Evolutionary conservation across 2,888 invertebrate species (phyloP).

Genomic region (Acleris holmiana): DNA sequence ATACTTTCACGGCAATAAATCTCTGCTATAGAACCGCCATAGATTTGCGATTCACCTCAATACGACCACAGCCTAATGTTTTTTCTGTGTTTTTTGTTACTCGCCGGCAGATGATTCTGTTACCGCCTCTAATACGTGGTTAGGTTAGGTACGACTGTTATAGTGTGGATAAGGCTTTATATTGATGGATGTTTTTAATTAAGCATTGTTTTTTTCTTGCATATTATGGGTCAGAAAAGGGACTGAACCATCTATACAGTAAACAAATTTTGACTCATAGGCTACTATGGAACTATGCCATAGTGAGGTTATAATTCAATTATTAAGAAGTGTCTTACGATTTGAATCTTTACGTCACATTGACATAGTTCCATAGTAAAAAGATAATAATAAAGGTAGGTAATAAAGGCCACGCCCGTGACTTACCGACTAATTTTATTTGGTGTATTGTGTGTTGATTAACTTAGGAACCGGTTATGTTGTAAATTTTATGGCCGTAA

Average conservation of each 20-base stretch:
- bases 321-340: no score
- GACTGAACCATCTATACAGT: no score
- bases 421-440: constrained; percentile 16
- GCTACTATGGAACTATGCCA: no score
- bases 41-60: constrained; percentile 13
- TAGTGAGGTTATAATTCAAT: no score
- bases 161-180: constrained; percentile 43
- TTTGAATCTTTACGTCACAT: no score
- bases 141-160: constrained; percentile 32
- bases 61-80: constrained; percentile 13
- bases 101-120: constrained; percentile 17
- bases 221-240: no score
- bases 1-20: not conserved
- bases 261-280: no score
- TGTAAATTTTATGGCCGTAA: constrained; percentile 14
- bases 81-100: constrained; percentile 15
- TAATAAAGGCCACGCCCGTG: not conserved
- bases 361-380: no score
- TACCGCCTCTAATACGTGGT: constrained; percentile 47
- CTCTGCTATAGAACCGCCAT: not conserved
- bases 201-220: no score
- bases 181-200: not conserved
- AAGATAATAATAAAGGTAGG: no score
- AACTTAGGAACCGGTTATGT: constrained; percentile 15
- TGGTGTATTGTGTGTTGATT: constrained; percentile 18